These are phyloP conservation scores for Rhea americana DNA, from an alignment of 2,113 vertebrate species.

Conservation along the genomic window DNA sequence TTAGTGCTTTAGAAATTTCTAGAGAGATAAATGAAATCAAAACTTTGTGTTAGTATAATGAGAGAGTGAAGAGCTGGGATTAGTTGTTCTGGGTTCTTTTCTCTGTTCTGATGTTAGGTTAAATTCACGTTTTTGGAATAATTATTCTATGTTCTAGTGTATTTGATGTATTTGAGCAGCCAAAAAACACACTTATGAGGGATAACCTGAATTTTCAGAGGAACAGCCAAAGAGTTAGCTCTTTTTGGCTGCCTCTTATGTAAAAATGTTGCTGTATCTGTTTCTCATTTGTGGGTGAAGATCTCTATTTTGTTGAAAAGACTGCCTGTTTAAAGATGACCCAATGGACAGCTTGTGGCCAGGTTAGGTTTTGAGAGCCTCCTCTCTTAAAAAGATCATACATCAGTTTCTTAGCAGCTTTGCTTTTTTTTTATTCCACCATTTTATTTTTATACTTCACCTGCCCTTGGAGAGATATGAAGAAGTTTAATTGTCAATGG, in stretches of 20 bases:
- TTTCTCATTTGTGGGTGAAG: accelerated
- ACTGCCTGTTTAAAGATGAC: accelerated
- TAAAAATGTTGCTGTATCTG: too few species aligned
- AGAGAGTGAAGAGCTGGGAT: not conserved
- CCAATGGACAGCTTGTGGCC: not conserved
- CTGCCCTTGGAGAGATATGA: not conserved
- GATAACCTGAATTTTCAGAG: accelerated
- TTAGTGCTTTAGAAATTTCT: accelerated
- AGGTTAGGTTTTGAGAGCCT: not conserved
- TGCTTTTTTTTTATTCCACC: not conserved
- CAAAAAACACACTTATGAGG: not conserved
- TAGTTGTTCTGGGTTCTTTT: not conserved
- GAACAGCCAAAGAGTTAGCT: accelerated
- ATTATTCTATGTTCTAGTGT: accelerated
- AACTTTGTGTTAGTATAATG: accelerated
- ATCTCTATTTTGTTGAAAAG: not conserved
- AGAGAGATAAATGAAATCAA: accelerated
- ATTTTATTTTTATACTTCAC: accelerated
- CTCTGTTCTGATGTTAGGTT: not conserved
- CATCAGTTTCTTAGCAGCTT: not conserved
- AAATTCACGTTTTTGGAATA: accelerated
- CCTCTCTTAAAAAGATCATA: accelerated
- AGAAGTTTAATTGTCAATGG: not conserved
- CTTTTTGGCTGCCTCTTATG: accelerated
- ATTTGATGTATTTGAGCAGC: accelerated